These are phyloP conservation scores for Sinocyclocheilus anshuiensis DNA, from an alignment of 2,113 vertebrate species.

Conservation along the genomic window DNA sequence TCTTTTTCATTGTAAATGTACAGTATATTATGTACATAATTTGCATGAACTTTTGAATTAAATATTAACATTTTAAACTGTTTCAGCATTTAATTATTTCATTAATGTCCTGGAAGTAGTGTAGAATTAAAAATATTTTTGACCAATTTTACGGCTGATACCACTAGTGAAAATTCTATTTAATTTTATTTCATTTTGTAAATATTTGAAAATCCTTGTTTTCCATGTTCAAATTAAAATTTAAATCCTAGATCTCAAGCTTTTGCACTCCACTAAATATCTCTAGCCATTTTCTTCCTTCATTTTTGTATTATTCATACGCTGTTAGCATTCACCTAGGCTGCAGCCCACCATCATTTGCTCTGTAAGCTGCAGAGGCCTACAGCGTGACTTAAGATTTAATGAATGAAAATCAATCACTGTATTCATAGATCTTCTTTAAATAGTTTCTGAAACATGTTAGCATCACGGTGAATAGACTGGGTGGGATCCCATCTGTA, in stretches of 20 bases:
- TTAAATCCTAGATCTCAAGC: not conserved
- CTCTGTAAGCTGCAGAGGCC: slow-evolving; percentile 12
- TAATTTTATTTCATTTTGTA: too few relatives aligned
- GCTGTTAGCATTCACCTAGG: not conserved
- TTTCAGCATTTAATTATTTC: not conserved
- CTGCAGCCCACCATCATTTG: not conserved
- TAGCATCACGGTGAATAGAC: slow-evolving; percentile 40
- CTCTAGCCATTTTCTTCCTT: not conserved
- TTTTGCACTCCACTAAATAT: not conserved
- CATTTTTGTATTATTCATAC: not conserved
- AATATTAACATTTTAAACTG: not conserved
- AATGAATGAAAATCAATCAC: slow-evolving; percentile 35
- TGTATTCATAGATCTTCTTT: slow-evolving; percentile 43
- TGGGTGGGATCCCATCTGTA: slow-evolving; percentile 49
- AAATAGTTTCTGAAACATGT: slow-evolving; percentile 46
- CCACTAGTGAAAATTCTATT: too few relatives aligned
- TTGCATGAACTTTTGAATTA: not conserved
- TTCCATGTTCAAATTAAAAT: not conserved
- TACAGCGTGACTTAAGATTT: slow-evolving; percentile 19
- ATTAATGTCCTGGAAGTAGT: not conserved
- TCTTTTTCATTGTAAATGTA: too few relatives aligned
- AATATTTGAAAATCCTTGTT: too few relatives aligned
- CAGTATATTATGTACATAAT: too few relatives aligned
- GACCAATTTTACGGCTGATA: too few relatives aligned
- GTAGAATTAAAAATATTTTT: too few relatives aligned